phyloP scores from a whole-genome alignment of 1,140 invertebrate genomes.

The Aradophagus sp. region DNA sequence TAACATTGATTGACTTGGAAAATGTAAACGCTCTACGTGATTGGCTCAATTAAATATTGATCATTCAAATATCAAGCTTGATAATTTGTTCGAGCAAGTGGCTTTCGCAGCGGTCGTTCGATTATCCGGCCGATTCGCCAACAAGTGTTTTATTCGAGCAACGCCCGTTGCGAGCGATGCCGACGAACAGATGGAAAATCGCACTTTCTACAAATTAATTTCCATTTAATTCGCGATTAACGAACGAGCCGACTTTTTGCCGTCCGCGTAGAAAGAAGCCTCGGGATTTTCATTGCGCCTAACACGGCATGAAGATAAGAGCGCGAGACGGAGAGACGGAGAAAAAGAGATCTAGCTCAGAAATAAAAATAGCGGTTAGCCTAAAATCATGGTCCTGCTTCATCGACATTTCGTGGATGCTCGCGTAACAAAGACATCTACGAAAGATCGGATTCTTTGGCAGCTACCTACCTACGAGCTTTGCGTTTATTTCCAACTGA shows the following conservation, averaged over 20 bases:
- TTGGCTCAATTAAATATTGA: too few relatives aligned
- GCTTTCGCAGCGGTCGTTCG: slow-evolving; percentile 2
- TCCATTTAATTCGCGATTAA: slow-evolving; percentile 2
- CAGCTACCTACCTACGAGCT: slow-evolving; percentile 55
- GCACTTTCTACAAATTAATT: slow-evolving; percentile 11
- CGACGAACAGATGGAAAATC: slow-evolving; percentile 1
- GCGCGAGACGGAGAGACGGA: background rate
- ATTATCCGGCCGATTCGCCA: background rate
- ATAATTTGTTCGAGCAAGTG: too few relatives aligned
- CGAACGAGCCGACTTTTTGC: background rate
- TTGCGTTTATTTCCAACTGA: slow-evolving; percentile 68
- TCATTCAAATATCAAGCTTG: too few relatives aligned
- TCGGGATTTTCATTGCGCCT: background rate
- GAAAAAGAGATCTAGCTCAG: slow-evolving; percentile 2
- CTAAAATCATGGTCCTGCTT: slow-evolving; percentile 33
- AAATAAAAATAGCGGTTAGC: slow-evolving; percentile 28
- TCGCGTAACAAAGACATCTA: slow-evolving; percentile 59
- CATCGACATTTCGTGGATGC: slow-evolving; percentile 50
- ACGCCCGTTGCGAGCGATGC: background rate
- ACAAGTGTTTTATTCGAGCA: background rate
- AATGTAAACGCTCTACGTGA: too few relatives aligned
- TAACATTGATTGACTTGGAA: too few relatives aligned
- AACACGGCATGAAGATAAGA: background rate
- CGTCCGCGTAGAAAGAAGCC: background rate
- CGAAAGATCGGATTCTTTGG: slow-evolving; percentile 64